A percentile compares a stretch with the other conserved stretches of the same genome.
Conservation (phyloP, 1,140 invertebrate species). For the Mycetomoellerius zeteki region DNA sequence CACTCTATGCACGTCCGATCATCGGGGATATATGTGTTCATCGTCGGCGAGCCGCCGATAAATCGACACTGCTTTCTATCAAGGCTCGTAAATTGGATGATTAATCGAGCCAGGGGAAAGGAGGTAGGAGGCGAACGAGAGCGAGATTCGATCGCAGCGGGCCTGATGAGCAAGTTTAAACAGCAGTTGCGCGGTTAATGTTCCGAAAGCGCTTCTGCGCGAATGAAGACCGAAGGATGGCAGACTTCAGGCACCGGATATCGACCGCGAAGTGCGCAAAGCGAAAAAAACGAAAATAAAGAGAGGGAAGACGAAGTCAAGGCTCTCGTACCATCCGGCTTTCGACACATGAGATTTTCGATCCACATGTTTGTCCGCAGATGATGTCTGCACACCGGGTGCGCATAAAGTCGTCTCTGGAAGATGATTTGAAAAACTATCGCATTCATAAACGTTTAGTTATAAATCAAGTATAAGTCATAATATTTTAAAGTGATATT, state of each 20-base stretch:
- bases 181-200: constrained; percentile 62
- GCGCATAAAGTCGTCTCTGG: constrained; percentile 37
- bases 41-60: constrained; percentile 14
- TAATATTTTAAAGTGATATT: background rate
- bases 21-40: constrained; percentile 21
- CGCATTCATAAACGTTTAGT: background rate
- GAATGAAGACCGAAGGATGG: constrained; percentile 50
- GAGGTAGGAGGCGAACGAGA: constrained; percentile 13
- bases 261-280: constrained; percentile 50
- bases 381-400: constrained; percentile 53
- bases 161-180: constrained; percentile 41
- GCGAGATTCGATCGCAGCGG: constrained; percentile 51
- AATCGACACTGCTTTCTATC: constrained; percentile 58
- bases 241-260: constrained; percentile 58
- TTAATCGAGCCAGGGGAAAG: constrained; percentile 24
- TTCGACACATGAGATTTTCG: constrained; percentile 58
- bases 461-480: background rate
- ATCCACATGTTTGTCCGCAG: constrained; percentile 56
- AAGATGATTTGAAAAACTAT: background rate
- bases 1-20: constrained; percentile 42
- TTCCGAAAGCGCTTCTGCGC: constrained; percentile 50
- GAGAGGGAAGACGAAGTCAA: constrained; percentile 57
- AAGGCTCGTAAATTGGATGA: constrained; percentile 58
- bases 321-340: constrained; percentile 58
- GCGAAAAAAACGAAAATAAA: constrained; percentile 39